Percentiles rank a stretch among this genome's conserved stretches.
phyloP scores from a whole-genome alignment of 2,888 invertebrate species.

The Helicoverpa assulta region DNA sequence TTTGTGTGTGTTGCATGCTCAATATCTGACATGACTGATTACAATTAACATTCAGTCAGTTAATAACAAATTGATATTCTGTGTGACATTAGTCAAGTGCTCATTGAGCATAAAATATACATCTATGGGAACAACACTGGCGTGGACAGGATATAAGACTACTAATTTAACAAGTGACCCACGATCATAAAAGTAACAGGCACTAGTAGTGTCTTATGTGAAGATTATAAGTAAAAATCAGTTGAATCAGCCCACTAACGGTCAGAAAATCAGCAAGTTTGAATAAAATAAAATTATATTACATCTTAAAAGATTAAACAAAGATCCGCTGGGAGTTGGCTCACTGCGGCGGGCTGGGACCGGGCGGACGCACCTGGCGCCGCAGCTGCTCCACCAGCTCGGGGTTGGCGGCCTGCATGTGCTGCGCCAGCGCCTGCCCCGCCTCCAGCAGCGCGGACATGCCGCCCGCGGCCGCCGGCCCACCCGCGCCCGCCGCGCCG shows the following conservation, averaged over 20 bases:
- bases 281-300: conserved; percentile 61
- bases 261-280: conserved; percentile 28
- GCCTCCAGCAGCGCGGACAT: conserved; percentile 89
- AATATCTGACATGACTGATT: no score
- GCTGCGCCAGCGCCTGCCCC: conserved; percentile 95
- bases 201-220: conserved; percentile 21
- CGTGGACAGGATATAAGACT: conserved; percentile 5
- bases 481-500: conserved; percentile 58
- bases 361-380: conserved; percentile 90
- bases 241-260: conserved; percentile 17
- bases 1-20: no score
- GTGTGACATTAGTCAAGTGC: no score
- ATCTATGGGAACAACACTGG: conserved; percentile 19
- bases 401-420: conserved; percentile 95
- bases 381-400: conserved; percentile 95
- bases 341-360: conserved; percentile 75
- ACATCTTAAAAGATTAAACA: conserved; percentile 58
- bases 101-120: conserved; percentile 22
- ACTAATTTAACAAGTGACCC: conserved; percentile 26
- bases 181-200: conserved; percentile 2
- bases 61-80: no score
- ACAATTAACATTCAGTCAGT: no score
- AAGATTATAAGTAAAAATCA: conserved; percentile 37
- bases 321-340: conserved; percentile 41
- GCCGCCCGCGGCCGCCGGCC: conserved; percentile 87